Evolutionary conservation across 1,140 invertebrate genomes (phyloP), one percentile per base, ranked within the genome.

Genomic region (Leptoteleia sp.): DNA sequence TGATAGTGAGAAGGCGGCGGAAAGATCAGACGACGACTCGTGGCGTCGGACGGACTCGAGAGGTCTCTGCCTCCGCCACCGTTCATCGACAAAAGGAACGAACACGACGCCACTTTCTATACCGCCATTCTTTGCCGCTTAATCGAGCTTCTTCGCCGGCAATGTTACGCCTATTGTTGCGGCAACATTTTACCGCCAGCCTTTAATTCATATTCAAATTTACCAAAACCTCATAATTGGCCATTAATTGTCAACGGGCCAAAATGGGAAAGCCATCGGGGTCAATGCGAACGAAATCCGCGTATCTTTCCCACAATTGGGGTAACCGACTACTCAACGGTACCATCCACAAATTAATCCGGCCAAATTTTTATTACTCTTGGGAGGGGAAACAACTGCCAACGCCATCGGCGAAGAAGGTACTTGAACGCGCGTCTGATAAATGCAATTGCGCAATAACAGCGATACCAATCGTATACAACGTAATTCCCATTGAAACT

Each of bases 11-110:
- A 79, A 73, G 76, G 48, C 76, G 76, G 61, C 67, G 76, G 54
- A 57, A 78, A 78, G 76, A 79, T 79, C 76, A 68, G 59, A 78
- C 67, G 76, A 43, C 64, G 65, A 76, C 62, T 73, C 52, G 50
- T 61, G 45, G 54, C 35, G 37, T 54, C 61, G 27, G 48, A 45
- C 62, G 15, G n/a, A 59, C 54, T 59, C 52, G 31, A 71, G 67
- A 73, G 48, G 37, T 54, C 55, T 33, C 67, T 55, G 48, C 38
- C 42, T 40, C 31, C 15, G 55, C 40, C 48, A 35, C 38, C 11
- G 68, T 57, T 57, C 42, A 11, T 47, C 68, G 37, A 73, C 57
- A 72, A 57, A 73, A 64, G 59, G 4, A 50, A 47, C 38, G 12
- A 40, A 7, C 31, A 17, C 35, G 13, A 43, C 15, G 48, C 27